Evolutionary conservation across 2,113 vertebrate genomes (phyloP).

Genomic region (Jaculus jaculus): DNA sequence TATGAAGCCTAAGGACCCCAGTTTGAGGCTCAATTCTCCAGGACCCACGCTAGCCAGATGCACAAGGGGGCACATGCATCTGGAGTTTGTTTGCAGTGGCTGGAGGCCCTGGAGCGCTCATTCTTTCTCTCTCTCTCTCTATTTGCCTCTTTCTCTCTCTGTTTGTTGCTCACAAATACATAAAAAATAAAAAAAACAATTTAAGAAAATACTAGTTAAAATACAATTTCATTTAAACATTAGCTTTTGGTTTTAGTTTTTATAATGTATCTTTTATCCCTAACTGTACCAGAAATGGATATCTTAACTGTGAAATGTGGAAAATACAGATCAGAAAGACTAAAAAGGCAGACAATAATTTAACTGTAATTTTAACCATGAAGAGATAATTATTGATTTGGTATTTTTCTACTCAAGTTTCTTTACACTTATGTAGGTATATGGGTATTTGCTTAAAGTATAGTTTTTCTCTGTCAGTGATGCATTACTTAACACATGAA

Average conservation of each 20-base stretch:
- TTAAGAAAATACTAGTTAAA: not conserved
- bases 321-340: not conserved
- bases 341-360: not conserved
- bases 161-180: too few relatives aligned
- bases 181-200: too few relatives aligned
- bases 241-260: not conserved
- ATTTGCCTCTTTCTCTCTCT: too few relatives aligned
- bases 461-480: not conserved
- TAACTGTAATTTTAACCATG: not conserved
- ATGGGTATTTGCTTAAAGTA: conserved; percentile 12
- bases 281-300: not conserved
- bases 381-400: not conserved
- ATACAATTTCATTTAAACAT: not conserved
- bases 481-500: not conserved
- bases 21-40: too few relatives aligned
- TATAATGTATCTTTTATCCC: conserved; percentile 6
- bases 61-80: too few relatives aligned
- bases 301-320: not conserved
- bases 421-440: not conserved
- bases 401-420: conserved; percentile 10
- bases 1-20: too few relatives aligned
- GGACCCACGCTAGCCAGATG: too few relatives aligned
- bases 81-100: too few relatives aligned
- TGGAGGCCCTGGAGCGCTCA: too few relatives aligned
- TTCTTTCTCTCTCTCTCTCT: too few relatives aligned